Evolutionary conservation across 1,140 invertebrate genomes (phyloP).

Genomic region (Pissodes strobi): DNA sequence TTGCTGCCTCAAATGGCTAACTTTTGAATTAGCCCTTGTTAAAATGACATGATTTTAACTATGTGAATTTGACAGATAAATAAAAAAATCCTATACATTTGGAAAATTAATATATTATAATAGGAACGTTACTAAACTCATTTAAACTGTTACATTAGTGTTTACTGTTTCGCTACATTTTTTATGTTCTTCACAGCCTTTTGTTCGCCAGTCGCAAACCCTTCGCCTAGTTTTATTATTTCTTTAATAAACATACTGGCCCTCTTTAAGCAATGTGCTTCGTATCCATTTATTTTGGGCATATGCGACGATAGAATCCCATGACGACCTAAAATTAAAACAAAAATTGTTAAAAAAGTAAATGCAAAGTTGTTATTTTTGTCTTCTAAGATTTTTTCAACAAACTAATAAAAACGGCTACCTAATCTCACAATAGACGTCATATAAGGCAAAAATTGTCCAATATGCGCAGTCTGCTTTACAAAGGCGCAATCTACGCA

Average conservation of each 20-base stretch:
- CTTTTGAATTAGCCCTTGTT: too few species aligned
- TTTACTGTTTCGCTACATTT: background rate
- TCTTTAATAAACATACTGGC: constrained; percentile 29
- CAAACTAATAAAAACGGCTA: too few species aligned
- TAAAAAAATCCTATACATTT: too few species aligned
- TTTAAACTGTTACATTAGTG: background rate
- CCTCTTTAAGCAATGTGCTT: constrained; percentile 38
- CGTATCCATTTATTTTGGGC: constrained; percentile 44
- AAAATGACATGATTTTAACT: too few species aligned
- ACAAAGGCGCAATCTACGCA: constrained; percentile 51
- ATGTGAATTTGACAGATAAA: too few species aligned
- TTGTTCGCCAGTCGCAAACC: constrained; percentile 38
- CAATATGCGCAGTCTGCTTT: constrained; percentile 47
- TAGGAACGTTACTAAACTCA: background rate
- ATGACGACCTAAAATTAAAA: constrained; percentile 39
- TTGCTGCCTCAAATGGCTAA: too few species aligned
- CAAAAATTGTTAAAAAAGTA: too few species aligned
- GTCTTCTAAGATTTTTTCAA: too few species aligned
- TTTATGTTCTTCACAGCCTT: constrained; percentile 2
- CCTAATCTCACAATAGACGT: constrained; percentile 49
- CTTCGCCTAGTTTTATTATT: constrained; percentile 40
- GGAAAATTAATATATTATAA: too few species aligned
- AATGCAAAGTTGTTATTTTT: too few species aligned
- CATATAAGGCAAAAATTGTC: constrained; percentile 51
- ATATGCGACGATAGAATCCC: constrained; percentile 45